Base-by-base conservation (phyloP, 2,797 vertebrate genomes). In the Gymnodraco acuticeps region DNA sequence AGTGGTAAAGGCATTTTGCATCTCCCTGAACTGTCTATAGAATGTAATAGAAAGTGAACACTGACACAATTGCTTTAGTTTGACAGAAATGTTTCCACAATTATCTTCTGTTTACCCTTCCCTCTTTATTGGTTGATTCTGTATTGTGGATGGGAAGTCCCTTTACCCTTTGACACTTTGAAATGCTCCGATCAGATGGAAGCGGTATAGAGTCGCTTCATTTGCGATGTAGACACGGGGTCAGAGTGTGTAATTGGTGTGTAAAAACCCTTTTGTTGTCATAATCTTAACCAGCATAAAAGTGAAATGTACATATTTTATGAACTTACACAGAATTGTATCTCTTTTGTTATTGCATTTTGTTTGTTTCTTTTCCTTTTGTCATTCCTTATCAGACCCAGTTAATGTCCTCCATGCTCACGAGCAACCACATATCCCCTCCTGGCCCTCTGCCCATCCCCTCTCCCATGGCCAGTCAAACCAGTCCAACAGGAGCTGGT, bases 381-480 rank as follows among this genome's bases (percentile, higher is more conserved):
- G 84, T 96, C 58, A 89, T 96, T 3, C 77, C 4, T 89, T 91
- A 10, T 77, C 94, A 83, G 75, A 93, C 55, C 81, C 96, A 87
- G 73, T 84, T 93, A 81, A 76, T 93, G 81, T 79, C 75, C 72
- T 95, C 77, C 84, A 80, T 93, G 82, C 95, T 11, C 87, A 83
- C 84, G 91, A 75, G 95, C 76, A 89, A 93, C 0, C 95, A 95
- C 65, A 94, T 96, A 11, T 20, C 87, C 9, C 82, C 95, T n/a
- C 80, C 95, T 50, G 46, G 89, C 27, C 74, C 95, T 20, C 84
- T 95, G 83, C 75, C 95, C 47, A 81, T 95, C 50, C 45, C 86
- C 38, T 64, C 93, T 11, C 63, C 89, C 43, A 90, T 95, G 64
- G 77, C 94, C 65, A 92, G 80, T 86, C 89, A 93, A 58, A 87